Conservation (phyloP, 2,888 invertebrate species). For the Ectemnius continuus region DNA sequence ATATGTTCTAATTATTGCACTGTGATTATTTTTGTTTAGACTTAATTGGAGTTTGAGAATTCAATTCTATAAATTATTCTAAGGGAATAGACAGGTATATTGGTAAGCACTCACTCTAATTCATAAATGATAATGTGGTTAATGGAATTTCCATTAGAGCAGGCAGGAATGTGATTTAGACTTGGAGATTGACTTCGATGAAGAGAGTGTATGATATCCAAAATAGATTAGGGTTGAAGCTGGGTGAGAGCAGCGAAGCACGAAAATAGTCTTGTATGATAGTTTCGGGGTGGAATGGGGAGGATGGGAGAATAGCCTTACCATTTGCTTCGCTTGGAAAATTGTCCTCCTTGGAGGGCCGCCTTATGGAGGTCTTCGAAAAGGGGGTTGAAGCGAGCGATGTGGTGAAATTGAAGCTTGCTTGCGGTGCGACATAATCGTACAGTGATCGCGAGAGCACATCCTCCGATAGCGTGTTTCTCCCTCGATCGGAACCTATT, state of each 20-base stretch:
- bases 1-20: no score
- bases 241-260: background rate
- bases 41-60: no score
- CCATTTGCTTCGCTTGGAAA: slow-evolving; percentile 15
- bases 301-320: background rate
- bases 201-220: slow-evolving; percentile 1
- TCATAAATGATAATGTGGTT: no score
- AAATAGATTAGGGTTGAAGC: slow-evolving; percentile 3
- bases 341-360: background rate
- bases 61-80: no score
- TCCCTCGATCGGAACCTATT: slow-evolving; percentile 62
- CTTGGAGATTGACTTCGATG: background rate
- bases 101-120: no score
- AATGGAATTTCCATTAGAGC: no score
- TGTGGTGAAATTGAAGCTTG: slow-evolving; percentile 50
- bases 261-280: slow-evolving; percentile 22
- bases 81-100: no score
- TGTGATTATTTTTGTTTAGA: no score
- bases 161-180: no score
- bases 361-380: slow-evolving; percentile 18
- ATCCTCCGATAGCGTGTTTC: background rate
- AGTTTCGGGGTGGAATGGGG: background rate
- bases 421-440: slow-evolving; percentile 59
- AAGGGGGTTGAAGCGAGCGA: slow-evolving; percentile 14
- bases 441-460: slow-evolving; percentile 52